Base-by-base conservation (phyloP, 2,888 invertebrate genomes). In the Petrolisthes manimaculis region DNA sequence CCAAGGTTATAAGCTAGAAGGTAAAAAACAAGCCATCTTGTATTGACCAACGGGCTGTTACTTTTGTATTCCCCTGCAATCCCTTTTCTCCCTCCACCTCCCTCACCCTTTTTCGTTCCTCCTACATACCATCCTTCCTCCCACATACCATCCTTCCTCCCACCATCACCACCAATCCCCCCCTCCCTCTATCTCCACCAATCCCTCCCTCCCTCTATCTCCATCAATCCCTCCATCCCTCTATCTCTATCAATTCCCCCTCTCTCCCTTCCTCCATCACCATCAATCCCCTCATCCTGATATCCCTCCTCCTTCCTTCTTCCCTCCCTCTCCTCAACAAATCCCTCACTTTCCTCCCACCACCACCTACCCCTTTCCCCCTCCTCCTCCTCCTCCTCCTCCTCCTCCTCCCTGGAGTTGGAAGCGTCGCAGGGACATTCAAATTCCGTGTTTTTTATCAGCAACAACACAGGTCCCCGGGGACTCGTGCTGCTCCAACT, bases 391-490 rank as follows among this genome's bases (percentile, higher is more conserved):
- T 61, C 54, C 54, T 74, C 21, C 53, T 67, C 61, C 21, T 24
- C 61, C 53, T 21, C 82, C 37, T 53, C 69, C 71, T 54, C 6
- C 37, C 77, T 53, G 18, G 67, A 84, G 67, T 67, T 78, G 84
- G 84, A 84, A 14, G 77, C 78, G 78, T 84, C 18, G 67, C 84
- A 54, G 21, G 84, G 75, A 77, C 78, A 78, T 84, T 84, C 84
- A 84, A 84, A 84, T 84, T 79, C 69, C 67, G 37, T 81, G 81
- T 86, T 81, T 83, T 85, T 85, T 71, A 69, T 56, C 78, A 51
- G 77, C 84, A 8, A 21, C 77, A 21, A 54, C 78, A 56, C 61
- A 21, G 77, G 71, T 37, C 84, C 67, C 83, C 54, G n/a, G 83
- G 61, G 83, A 83, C 71, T 53, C 83, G 24, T 83, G 83, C 37